Conservation (phyloP, 1,140 invertebrate species). For the Lutraria rhynchaena region DNA sequence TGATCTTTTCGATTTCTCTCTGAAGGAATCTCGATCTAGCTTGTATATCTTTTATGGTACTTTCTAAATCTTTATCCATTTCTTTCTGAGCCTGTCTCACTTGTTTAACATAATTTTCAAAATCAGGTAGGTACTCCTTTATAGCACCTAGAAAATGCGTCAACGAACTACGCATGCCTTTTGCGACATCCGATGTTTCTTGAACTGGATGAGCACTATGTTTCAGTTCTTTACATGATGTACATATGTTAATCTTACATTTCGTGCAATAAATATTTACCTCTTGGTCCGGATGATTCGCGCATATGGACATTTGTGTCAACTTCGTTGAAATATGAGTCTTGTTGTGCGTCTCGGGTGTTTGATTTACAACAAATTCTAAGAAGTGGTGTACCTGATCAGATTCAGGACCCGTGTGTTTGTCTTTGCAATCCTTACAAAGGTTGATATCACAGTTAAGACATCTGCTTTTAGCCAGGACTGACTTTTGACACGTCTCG, state of each 20-base stretch:
- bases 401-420: conserved; percentile 36
- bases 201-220: conserved; percentile 66
- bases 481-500: conserved; percentile 36
- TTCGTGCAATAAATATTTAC: conserved; percentile 63
- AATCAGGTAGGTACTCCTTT: conserved; percentile 67
- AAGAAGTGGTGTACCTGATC: conserved; percentile 56
- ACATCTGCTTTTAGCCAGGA: conserved; percentile 25
- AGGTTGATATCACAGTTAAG: conserved; percentile 54
- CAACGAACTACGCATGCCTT: conserved; percentile 58
- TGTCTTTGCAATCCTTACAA: conserved; percentile 31
- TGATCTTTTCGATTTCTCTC: conserved; percentile 67
- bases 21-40: conserved; percentile 60
- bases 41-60: conserved; percentile 63
- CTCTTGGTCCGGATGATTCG: conserved; percentile 64
- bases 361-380: conserved; percentile 22
- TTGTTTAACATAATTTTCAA: conserved; percentile 64
- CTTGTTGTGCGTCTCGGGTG: neutral
- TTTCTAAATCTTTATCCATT: conserved; percentile 57
- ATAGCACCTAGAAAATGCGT: conserved; percentile 66
- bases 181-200: conserved; percentile 60
- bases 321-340: conserved; percentile 47
- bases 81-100: conserved; percentile 58
- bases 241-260: conserved; percentile 65
- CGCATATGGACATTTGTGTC: conserved; percentile 57
- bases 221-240: conserved; percentile 64